These are phyloP conservation scores for Sclerurus mexicanus DNA, from an alignment of 2,113 vertebrate species.

Conservation along the genomic window DNA sequence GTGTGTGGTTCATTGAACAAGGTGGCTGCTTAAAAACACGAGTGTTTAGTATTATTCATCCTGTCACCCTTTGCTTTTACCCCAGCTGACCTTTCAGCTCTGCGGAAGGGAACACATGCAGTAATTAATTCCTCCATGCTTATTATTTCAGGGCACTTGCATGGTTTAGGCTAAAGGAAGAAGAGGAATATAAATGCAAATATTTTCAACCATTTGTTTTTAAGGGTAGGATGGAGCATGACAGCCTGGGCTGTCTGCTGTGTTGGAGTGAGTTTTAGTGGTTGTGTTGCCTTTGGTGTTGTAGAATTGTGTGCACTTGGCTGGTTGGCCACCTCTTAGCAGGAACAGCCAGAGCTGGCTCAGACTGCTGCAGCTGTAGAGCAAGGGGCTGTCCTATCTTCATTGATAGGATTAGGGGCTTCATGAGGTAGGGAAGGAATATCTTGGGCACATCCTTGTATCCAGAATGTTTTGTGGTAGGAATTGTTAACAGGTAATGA, in stretches of 20 bases:
- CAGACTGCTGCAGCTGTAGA: not conserved
- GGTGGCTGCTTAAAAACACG: constrained; percentile 54
- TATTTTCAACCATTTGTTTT: constrained; percentile 24
- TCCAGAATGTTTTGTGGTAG: not conserved
- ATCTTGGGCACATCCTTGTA: not conserved
- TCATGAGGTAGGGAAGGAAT: not conserved
- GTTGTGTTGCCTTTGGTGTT: not conserved
- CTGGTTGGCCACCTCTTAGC: not conserved
- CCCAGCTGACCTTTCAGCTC: constrained; percentile 15
- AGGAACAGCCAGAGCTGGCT: not conserved
- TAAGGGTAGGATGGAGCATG: not conserved
- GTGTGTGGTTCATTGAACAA: constrained; percentile 68
- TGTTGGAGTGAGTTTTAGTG: not conserved
- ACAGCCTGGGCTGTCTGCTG: not conserved
- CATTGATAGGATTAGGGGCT: not conserved
- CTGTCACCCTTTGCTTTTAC: constrained; percentile 20
- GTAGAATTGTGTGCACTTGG: not conserved
- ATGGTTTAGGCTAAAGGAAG: not conserved
- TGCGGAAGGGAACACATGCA: not conserved
- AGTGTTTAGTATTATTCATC: not conserved
- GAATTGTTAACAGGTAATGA: not conserved
- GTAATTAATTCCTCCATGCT: constrained; percentile 26
- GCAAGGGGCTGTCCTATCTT: not conserved
- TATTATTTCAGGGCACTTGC: constrained; percentile 28
- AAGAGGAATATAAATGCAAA: constrained; percentile 26